A percentile compares a stretch with the other conserved stretches of the same genome.
Conservation (phyloP, 2,888 invertebrate species). For the Pachycephus smyrnensis region DNA sequence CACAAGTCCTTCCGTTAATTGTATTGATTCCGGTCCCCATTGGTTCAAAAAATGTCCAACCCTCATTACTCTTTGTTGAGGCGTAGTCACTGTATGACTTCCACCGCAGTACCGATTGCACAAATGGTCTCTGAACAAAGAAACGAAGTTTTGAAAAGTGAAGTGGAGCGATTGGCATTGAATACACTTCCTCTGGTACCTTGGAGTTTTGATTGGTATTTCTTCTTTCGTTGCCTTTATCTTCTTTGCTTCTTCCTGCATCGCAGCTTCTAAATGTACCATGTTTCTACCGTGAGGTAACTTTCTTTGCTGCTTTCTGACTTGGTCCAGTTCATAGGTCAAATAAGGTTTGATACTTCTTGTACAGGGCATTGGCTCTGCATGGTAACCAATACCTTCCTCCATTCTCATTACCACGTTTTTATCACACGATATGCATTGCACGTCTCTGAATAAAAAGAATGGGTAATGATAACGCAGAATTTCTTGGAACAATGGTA, state of each 20-base stretch:
- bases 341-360: slow-evolving; percentile 78
- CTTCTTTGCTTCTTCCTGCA: slow-evolving; percentile 55
- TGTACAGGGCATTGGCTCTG: slow-evolving; percentile 71
- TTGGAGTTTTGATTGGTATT: slow-evolving; percentile 35
- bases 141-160: background rate
- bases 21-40: slow-evolving; percentile 75
- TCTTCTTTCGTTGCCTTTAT: slow-evolving; percentile 36
- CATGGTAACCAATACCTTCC: slow-evolving; percentile 67
- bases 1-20: slow-evolving; percentile 69
- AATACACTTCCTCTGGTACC: slow-evolving; percentile 22
- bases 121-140: slow-evolving; percentile 65
- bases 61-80: slow-evolving; percentile 77
- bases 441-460: slow-evolving; percentile 71
- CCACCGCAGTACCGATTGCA: slow-evolving; percentile 85
- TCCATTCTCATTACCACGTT: slow-evolving; percentile 78
- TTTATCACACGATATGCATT: slow-evolving; percentile 83
- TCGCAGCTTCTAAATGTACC: slow-evolving; percentile 65
- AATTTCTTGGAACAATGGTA: background rate
- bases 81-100: slow-evolving; percentile 79
- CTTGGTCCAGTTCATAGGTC: slow-evolving; percentile 76
- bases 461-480: slow-evolving; percentile 22
- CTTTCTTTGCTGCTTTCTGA: slow-evolving; percentile 68
- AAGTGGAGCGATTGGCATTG: background rate
- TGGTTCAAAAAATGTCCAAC: slow-evolving; percentile 76
- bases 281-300: slow-evolving; percentile 66